Conservation (phyloP, 2,113 vertebrate species). For the Mustelus asterias region DNA sequence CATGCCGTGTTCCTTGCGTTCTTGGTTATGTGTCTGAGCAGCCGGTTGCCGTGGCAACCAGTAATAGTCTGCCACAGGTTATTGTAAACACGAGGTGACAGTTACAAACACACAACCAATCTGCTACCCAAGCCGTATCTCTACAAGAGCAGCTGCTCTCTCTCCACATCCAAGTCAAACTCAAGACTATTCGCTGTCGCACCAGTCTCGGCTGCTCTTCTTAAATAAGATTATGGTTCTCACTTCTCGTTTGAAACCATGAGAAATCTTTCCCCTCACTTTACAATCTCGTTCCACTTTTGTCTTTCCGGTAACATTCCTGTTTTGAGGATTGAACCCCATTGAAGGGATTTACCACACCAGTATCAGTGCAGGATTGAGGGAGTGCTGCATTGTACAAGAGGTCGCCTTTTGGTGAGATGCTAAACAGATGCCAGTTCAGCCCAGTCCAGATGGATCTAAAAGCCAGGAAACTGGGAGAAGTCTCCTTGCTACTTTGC, state of each 20-base stretch:
- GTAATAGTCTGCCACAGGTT: conserved; percentile 30
- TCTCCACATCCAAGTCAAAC: not conserved
- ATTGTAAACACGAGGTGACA: conserved; percentile 17
- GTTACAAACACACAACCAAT: conserved; percentile 6
- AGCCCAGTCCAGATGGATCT: not conserved
- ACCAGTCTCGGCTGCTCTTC: not conserved
- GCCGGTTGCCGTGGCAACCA: conserved; percentile 24
- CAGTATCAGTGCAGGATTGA: not conserved
- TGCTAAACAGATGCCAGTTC: not conserved
- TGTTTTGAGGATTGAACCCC: not conserved
- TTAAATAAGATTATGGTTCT: not conserved
- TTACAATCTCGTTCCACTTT: not conserved
- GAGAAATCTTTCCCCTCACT: not conserved
- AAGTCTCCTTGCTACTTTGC: not conserved
- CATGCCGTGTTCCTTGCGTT: not conserved
- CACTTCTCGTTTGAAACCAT: not conserved
- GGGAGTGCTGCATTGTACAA: not conserved
- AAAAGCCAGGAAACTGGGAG: not conserved
- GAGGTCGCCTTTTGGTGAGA: not conserved
- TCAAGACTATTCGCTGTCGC: not conserved
- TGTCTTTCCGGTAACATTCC: not conserved
- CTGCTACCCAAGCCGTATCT: not conserved
- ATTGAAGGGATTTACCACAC: not conserved
- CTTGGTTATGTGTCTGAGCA: not conserved
- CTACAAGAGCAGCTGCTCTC: too few species aligned